Percentiles rank a stretch among this genome's conserved stretches.
phyloP scores from a whole-genome alignment of 1,140 invertebrate genomes.

The Holcopasites calliopsidis region DNA sequence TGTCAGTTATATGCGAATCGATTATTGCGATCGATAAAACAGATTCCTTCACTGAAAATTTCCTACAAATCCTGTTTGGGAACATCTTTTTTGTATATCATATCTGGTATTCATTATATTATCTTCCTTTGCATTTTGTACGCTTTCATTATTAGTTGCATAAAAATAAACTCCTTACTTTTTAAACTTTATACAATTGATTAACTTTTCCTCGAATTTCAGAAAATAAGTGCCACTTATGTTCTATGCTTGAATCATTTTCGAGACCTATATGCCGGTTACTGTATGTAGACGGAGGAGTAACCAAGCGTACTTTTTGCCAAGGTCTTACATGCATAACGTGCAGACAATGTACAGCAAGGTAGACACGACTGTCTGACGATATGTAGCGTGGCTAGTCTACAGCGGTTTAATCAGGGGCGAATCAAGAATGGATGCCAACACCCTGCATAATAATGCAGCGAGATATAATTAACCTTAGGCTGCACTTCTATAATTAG shows the following conservation, averaged over 20 bases:
- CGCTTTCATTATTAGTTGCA: background rate
- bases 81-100: no score
- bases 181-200: no score
- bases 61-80: background rate
- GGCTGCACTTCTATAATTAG: conserved; percentile 37
- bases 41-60: conserved; percentile 4
- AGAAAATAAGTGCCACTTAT: no score
- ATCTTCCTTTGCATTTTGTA: background rate
- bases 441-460: conserved; percentile 39
- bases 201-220: no score
- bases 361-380: background rate
- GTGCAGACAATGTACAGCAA: background rate
- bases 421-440: conserved; percentile 33
- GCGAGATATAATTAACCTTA: conserved; percentile 41
- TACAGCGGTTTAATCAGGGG: conserved; percentile 28
- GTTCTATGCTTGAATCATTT: no score
- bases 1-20: background rate
- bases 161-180: background rate
- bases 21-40: conserved; percentile 12
- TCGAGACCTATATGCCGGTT: background rate
- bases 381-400: conserved; percentile 6
- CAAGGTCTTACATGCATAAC: conserved; percentile 6
- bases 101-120: background rate
- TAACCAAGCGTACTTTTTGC: conserved; percentile 32
- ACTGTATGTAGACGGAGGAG: conserved; percentile 30